Percentiles rank a stretch among this genome's conserved stretches.
Conservation (phyloP, 2,113 vertebrate species). For the Tragelaphus scriptus region DNA sequence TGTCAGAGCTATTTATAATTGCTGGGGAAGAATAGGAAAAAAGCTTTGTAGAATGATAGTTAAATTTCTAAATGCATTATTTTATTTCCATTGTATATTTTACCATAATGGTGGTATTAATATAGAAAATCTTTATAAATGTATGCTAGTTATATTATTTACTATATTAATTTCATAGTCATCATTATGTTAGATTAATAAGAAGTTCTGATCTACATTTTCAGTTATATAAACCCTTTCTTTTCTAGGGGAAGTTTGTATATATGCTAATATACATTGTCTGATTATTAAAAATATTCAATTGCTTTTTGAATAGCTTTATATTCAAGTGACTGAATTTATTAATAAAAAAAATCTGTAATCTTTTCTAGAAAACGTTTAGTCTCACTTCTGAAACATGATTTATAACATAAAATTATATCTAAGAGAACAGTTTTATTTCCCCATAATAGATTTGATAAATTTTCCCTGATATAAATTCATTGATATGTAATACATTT, state of each 20-base stretch:
- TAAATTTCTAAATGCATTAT: not conserved
- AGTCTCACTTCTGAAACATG: not conserved
- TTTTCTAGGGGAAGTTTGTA: not conserved
- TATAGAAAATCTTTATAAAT: not conserved
- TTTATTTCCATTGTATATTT: not conserved
- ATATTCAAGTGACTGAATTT: not conserved
- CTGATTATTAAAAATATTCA: not conserved
- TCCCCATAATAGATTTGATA: not conserved
- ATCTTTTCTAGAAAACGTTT: not conserved
- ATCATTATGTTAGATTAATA: not conserved
- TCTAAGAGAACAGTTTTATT: not conserved
- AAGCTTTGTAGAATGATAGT: not conserved
- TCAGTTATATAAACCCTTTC: not conserved
- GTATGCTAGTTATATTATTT: not conserved
- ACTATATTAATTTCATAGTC: not conserved
- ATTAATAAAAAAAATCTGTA: not conserved
- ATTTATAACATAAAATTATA: not conserved
- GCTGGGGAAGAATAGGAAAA: not conserved
- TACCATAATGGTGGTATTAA: not conserved
- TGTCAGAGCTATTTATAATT: conserved; percentile 34
- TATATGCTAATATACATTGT: not conserved
- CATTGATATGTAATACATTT: not conserved
- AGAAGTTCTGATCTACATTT: not conserved
- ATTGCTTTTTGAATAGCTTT: not conserved
- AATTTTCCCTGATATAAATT: not conserved